A percentile compares a stretch with the other conserved stretches of the same genome.
phyloP scores from a whole-genome alignment of 2,113 vertebrate genomes.

The Marmota flaviventris region DNA sequence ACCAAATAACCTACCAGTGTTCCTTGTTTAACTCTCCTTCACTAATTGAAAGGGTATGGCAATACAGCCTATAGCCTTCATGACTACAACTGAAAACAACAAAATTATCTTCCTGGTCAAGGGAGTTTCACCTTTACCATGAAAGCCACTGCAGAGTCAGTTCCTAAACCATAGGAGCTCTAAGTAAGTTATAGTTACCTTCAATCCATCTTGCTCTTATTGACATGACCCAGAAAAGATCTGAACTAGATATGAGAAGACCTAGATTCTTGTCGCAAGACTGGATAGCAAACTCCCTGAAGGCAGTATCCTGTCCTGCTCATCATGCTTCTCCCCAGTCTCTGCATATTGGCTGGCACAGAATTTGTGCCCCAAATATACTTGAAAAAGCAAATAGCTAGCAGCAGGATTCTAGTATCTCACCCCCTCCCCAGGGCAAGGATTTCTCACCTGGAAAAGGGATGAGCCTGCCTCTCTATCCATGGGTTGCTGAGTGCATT shows the following conservation, averaged over 20 bases:
- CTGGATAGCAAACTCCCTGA: not conserved
- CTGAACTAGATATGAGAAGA: not conserved
- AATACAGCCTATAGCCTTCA: not conserved
- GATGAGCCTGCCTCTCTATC: not conserved
- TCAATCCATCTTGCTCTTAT: conserved; percentile 10
- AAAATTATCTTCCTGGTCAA: not conserved
- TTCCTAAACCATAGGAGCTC: not conserved
- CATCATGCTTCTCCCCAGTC: not conserved
- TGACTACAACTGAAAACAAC: not conserved
- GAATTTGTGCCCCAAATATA: not conserved
- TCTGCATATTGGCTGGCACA: not conserved
- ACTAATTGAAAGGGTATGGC: not conserved
- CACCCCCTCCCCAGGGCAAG: not conserved
- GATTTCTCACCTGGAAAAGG: not conserved
- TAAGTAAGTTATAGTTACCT: not conserved
- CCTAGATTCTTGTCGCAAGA: not conserved
- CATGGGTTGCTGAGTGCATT: not conserved
- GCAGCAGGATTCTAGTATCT: not conserved
- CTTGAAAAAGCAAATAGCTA: not conserved
- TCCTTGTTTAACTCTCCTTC: not conserved
- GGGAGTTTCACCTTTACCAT: not conserved
- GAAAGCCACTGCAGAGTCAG: not conserved
- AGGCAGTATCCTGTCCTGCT: not conserved
- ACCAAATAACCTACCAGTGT: not conserved
- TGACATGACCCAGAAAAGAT: not conserved